Percentiles rank a stretch among this genome's conserved stretches.
These are phyloP conservation scores for Brachypteracias leptosomus DNA, from an alignment of 2,113 vertebrate genomes.

Conservation along the genomic window DNA sequence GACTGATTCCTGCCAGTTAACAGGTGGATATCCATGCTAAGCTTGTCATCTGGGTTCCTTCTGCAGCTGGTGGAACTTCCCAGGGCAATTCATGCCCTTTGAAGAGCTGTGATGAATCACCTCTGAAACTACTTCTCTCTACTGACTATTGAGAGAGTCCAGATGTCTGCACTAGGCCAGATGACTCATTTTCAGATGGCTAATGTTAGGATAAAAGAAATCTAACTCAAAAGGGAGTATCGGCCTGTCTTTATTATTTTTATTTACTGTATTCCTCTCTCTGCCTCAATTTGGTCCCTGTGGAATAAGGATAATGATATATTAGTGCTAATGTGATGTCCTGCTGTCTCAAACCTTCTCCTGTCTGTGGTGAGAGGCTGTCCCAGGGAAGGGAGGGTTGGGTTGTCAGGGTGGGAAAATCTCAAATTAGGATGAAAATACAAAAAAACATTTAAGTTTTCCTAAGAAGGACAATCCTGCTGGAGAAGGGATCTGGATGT, in stretches of 20 bases:
- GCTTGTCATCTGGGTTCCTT: not conserved
- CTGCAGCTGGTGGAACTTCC: slow-evolving; percentile 19
- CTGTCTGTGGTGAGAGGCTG: not conserved
- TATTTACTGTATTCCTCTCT: not conserved
- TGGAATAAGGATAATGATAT: not conserved
- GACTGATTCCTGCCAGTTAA: not conserved
- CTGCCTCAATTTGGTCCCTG: not conserved
- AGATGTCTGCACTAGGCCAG: not conserved
- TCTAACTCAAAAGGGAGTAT: not conserved
- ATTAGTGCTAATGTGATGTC: not conserved
- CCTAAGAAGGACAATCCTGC: not conserved
- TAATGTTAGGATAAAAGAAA: not conserved
- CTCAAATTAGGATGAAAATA: not conserved
- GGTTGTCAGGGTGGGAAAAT: not conserved
- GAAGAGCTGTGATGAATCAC: slow-evolving; percentile 11
- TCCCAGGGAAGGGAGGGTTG: not conserved
- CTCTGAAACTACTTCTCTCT: not conserved
- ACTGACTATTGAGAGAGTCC: not conserved
- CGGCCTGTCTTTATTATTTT: not conserved
- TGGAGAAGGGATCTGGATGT: not conserved
- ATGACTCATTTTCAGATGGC: slow-evolving; percentile 29
- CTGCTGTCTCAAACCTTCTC: not conserved
- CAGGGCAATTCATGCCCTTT: not conserved
- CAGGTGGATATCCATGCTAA: not conserved
- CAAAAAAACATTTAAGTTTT: not conserved